Conservation (phyloP, 2,797 vertebrate species). For the Cynopterus sphinx region DNA sequence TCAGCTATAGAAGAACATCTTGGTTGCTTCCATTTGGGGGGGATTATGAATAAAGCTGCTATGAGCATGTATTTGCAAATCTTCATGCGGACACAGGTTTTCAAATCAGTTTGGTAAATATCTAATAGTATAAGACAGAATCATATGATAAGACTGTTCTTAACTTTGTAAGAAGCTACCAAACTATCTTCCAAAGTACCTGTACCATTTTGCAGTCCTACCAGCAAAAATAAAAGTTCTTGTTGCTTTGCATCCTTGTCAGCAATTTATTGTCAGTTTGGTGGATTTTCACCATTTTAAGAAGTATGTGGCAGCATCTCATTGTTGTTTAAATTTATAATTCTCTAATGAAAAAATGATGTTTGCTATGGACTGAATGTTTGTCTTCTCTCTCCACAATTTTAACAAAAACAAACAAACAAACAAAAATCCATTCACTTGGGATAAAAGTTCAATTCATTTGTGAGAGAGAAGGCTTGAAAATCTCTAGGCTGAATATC, state of each 20-base stretch:
- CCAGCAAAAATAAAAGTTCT: background rate
- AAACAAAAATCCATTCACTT: slow-evolving; percentile 3
- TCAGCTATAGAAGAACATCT: background rate
- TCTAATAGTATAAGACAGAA: background rate
- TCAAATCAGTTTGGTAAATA: slow-evolving; percentile 5
- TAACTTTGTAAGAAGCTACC: background rate
- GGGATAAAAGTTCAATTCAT: slow-evolving; percentile 4
- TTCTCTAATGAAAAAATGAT: background rate
- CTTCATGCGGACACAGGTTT: background rate
- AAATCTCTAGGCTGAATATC: background rate
- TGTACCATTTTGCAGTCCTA: background rate
- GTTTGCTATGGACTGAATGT: background rate
- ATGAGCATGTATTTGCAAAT: background rate
- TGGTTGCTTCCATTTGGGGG: background rate
- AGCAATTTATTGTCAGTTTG: background rate
- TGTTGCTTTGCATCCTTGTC: background rate
- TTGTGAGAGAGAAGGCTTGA: background rate
- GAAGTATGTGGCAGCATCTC: background rate
- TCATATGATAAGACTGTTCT: background rate
- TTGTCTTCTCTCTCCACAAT: background rate
- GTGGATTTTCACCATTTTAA: background rate
- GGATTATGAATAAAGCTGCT: background rate
- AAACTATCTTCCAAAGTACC: background rate
- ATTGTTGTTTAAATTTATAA: background rate
- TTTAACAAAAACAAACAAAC: background rate